phyloP scores from a whole-genome alignment of 2,113 vertebrate species.

The Anarhynchus alexandrinus region DNA sequence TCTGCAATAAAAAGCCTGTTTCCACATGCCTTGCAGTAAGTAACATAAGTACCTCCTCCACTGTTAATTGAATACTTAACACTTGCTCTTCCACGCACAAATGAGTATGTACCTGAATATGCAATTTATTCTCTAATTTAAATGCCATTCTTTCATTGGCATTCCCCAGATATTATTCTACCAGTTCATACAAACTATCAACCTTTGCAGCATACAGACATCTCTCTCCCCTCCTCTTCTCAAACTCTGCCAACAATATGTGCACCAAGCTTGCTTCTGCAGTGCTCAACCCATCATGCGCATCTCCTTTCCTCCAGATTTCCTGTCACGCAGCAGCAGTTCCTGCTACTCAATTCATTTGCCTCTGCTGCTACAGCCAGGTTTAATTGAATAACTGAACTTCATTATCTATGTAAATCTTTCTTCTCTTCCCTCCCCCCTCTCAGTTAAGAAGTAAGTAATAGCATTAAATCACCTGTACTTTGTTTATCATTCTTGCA shows the following conservation, averaged over 20 bases:
- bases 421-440: rapidly evolving
- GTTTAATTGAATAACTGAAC: background rate
- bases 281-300: background rate
- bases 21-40: background rate
- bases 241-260: background rate
- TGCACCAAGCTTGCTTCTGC: background rate
- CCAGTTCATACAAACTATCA: background rate
- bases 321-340: background rate
- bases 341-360: background rate
- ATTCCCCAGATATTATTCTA: background rate
- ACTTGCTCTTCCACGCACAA: background rate
- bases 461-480: background rate
- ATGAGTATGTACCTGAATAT: background rate
- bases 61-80: background rate
- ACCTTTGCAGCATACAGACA: background rate
- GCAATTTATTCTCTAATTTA: background rate
- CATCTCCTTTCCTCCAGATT: background rate
- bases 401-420: background rate
- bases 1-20: background rate
- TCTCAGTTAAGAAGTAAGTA: background rate
- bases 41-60: background rate
- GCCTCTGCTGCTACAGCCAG: background rate
- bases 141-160: background rate
- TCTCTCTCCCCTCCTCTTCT: background rate
- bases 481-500: background rate